A percentile compares a stretch with the other conserved stretches of the same genome.
Evolutionary conservation across 2,797 vertebrate species (phyloP).

Genomic region (Muscicapa comitata): DNA sequence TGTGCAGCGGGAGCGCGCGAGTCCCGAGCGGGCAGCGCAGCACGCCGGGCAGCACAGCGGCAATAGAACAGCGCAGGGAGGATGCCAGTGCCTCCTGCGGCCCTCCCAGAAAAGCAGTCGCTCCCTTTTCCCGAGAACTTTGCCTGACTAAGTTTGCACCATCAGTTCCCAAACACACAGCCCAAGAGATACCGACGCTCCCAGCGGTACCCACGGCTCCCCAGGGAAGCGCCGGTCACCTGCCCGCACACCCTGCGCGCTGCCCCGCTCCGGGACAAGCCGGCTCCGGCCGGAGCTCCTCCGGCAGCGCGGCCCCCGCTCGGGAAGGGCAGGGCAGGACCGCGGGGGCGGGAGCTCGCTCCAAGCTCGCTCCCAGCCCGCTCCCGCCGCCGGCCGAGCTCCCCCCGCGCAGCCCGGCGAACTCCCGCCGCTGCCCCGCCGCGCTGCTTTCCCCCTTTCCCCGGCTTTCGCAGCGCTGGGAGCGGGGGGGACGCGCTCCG

Average conservation of each 20-base stretch:
- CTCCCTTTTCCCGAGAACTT: not conserved
- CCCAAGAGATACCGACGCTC: accelerated
- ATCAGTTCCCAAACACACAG: not conserved
- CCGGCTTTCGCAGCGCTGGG: not conserved
- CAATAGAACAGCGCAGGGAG: not conserved
- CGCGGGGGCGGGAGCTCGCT: not conserved
- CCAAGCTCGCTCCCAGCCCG: not conserved
- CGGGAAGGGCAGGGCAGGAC: not conserved
- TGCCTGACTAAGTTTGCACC: not conserved
- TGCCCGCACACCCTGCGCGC: not conserved
- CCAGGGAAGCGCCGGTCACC: not conserved
- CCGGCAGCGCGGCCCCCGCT: not conserved
- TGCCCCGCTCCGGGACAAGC: not conserved
- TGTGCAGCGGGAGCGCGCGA: not conserved
- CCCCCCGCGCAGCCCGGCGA: not conserved
- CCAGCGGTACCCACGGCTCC: not conserved
- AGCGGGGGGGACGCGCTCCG: not conserved
- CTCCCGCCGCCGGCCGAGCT: not conserved
- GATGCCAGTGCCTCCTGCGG: accelerated
- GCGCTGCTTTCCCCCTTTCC: not conserved
- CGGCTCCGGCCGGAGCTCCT: not conserved
- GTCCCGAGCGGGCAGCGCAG: not conserved
- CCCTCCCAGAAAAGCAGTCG: not conserved
- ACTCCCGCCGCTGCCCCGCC: not conserved
- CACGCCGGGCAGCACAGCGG: not conserved